Conservation (phyloP, 2,888 invertebrate species). For the Tachina fera region DNA sequence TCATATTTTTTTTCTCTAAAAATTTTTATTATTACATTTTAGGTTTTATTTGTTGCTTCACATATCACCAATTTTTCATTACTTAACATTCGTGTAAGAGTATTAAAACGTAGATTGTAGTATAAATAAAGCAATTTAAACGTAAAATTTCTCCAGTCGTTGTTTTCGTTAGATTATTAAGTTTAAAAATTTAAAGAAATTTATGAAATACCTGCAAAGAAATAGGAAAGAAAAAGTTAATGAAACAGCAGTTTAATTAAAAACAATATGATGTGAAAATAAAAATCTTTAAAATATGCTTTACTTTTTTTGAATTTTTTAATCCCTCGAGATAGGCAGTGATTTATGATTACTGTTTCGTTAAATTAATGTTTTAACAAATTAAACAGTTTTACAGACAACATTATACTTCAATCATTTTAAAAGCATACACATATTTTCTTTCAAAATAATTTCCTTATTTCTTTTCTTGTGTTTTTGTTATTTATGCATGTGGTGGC, state of each 20-base stretch:
- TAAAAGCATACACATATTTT: not conserved
- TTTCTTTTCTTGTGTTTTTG: too few species aligned
- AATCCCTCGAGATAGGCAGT: not conserved
- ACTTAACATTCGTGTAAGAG: slow-evolving; percentile 60
- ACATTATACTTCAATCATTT: slow-evolving; percentile 3
- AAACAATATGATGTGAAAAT: not conserved
- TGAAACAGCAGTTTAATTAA: not conserved
- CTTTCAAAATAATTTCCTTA: not conserved
- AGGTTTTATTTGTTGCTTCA: slow-evolving; percentile 68
- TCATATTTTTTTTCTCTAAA: slow-evolving; percentile 19
- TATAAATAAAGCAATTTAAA: slow-evolving; percentile 24
- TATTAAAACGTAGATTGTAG: slow-evolving; percentile 10
- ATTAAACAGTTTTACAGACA: too few species aligned
- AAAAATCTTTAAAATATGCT: slow-evolving; percentile 13
- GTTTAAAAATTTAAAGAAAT: not conserved
- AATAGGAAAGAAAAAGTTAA: slow-evolving; percentile 1
- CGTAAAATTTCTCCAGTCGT: not conserved
- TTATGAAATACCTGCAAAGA: slow-evolving; percentile 60
- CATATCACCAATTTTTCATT: slow-evolving; percentile 67
- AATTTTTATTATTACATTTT: slow-evolving; percentile 16
- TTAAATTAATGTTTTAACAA: not conserved
- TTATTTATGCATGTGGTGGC: not conserved
- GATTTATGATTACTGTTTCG: slow-evolving; percentile 9
- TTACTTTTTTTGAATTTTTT: not conserved
- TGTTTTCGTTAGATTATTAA: not conserved